Conservation (phyloP, 37 sponge, comb jelly and placozoan species). For the Ianthella basta region DNA sequence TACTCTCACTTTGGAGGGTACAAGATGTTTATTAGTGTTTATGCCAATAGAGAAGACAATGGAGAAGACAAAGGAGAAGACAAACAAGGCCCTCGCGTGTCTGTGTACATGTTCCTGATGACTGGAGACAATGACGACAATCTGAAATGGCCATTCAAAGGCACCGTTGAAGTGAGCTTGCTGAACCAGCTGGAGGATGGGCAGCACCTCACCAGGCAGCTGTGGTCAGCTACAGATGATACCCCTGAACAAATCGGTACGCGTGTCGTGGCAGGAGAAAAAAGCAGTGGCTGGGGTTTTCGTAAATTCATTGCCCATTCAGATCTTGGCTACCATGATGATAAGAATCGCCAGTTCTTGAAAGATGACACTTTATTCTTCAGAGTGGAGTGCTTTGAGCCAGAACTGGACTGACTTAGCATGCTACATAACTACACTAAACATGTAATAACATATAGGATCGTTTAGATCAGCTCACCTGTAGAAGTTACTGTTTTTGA, state of each 20-base stretch:
- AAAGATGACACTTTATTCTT: no score
- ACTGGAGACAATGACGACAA: conserved; percentile 47
- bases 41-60: conserved; percentile 15
- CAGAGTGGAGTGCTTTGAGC: no score
- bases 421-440: no score
- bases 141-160: conserved; percentile 56
- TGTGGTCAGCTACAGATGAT: neutral
- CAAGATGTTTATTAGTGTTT: conserved; percentile 35
- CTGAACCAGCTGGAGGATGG: conserved; percentile 52
- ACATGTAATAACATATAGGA: no score
- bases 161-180: conserved; percentile 42
- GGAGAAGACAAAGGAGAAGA: no score
- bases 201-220: conserved; percentile 23
- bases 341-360: no score
- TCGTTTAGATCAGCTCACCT: no score
- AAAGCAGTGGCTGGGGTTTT: neutral
- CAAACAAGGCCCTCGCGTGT: conserved; percentile 41
- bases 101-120: conserved; percentile 50
- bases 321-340: no score
- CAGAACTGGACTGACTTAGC: no score
- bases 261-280: neutral
- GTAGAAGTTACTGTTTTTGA: no score
- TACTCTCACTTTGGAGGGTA: conserved; percentile 57
- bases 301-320: neutral
- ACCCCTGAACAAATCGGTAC: neutral